Evolutionary conservation across 2,888 invertebrate species (phyloP), one percentile per base, ranked within the genome.

Genomic region (Dryocosmus kuriphilus): DNA sequence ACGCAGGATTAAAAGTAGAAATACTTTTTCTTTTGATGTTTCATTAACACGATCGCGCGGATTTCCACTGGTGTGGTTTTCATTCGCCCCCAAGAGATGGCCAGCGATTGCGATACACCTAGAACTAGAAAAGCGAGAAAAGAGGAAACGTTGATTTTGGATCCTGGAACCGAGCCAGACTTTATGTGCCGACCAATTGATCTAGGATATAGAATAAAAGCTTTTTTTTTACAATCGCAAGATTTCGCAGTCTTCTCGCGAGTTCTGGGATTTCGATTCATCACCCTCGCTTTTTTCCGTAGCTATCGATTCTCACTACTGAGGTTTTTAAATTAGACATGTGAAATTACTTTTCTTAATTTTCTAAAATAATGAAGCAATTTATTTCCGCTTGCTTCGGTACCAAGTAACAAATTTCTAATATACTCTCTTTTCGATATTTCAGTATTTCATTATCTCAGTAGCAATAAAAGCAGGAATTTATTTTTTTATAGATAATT

Each of bases 171-270:
- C 77, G 77, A 81, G 89, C 90, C 90, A 90, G 86, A 87, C 81
- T 88, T 88, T 88, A 86, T 87, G 88, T 88, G 86, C 85, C 85
- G 86, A 83, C 84, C 88, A 86, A 87, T 88, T 88, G 88, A 87
- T 86, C 86, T 82, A 82, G 82, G 85, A 84, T 81, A 85, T 81
- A 81, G 82, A 81, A 79, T 76, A 82, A 83, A 85, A 85, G 80
- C 76, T 46, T 67, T 35, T n/a, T 41, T 65, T 65, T 38, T 22
- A 7, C 4, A 14, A 41, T 65, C 24, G 22, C 24, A 65, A 38
- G 16, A 41, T 65, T 22, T 65, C 22, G 22, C 22, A 16, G 14
- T 65, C 22, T 38, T 24, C 41, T 46, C 7, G 41, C 65, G 41
- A 67, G 24, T 22, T 65, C 38, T 65, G 63, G 63, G 24, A 38